A percentile compares a stretch with the other conserved stretches of the same genome.
These are phyloP conservation scores for Pelagia noctiluca DNA, from an alignment of 30 jellyfish, hydroid and myxozoan species.

Conservation along the genomic window DNA sequence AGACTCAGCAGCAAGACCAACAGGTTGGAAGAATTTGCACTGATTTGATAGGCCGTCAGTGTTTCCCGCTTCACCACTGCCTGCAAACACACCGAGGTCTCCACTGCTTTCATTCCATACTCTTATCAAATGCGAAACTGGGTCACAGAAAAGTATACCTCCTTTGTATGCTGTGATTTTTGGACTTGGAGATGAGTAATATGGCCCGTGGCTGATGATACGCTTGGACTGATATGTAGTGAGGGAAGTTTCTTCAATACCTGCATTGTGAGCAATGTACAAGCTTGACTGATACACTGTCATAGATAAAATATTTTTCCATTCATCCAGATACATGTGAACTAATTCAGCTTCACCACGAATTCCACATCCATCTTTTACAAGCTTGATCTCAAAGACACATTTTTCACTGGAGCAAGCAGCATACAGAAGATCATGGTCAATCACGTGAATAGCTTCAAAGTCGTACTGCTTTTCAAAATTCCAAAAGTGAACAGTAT, in stretches of 20 bases:
- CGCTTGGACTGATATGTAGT: neutral
- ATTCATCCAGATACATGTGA: neutral
- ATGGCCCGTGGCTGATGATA: neutral
- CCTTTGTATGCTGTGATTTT: neutral
- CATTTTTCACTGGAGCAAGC: conserved; percentile 2
- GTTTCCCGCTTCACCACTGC: conserved; percentile 25
- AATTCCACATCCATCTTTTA: neutral
- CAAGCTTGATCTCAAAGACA: neutral
- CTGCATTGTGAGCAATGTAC: neutral
- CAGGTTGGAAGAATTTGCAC: conserved; percentile 25
- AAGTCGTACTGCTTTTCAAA: neutral
- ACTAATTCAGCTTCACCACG: conserved; percentile 12
- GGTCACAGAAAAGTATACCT: conserved; percentile 13
- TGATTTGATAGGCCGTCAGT: conserved; percentile 14
- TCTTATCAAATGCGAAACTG: conserved; percentile 8
- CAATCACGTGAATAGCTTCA: neutral
- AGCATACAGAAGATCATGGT: conserved; percentile 1
- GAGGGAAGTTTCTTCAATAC: conserved; percentile 6
- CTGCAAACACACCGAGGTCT: conserved; percentile 1
- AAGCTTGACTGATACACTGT: conserved; percentile 11
- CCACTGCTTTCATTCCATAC: conserved; percentile 15
- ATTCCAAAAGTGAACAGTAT: conserved; percentile 9
- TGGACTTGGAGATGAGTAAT: conserved; percentile 21
- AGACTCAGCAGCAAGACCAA: conserved; percentile 34
- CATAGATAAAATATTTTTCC: neutral